phyloP scores from a whole-genome alignment of 2,113 vertebrate genomes.

The Rhegmatorhina hoffmannsi region DNA sequence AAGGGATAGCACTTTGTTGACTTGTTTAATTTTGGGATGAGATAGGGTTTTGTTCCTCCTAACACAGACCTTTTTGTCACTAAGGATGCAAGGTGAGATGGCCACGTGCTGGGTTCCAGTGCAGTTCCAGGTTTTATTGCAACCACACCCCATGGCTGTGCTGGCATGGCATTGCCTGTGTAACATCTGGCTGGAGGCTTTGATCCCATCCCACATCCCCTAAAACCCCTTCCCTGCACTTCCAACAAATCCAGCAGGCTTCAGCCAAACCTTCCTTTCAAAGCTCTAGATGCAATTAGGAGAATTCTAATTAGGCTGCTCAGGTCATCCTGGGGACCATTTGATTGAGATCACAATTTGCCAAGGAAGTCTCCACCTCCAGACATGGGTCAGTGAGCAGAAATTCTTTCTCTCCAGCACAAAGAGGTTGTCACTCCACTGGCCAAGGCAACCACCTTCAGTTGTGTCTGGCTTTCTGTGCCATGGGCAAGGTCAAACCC shows the following conservation, averaged over 20 bases:
- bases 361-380: background rate
- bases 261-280: background rate
- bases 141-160: background rate
- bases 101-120: background rate
- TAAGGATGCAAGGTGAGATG: background rate
- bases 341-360: background rate
- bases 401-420: background rate
- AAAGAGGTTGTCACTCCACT: background rate
- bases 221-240: background rate
- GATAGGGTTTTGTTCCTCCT: background rate
- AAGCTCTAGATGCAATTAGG: background rate
- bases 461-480: background rate
- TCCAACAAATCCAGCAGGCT: background rate
- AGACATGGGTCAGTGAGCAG: background rate
- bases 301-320: background rate
- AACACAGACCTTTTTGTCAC: background rate
- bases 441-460: background rate
- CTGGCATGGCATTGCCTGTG: background rate
- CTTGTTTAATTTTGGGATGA: background rate
- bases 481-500: rapidly evolving
- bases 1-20: slow-evolving; percentile 1
- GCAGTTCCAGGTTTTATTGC: background rate
- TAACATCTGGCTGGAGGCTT: background rate
- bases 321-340: background rate
- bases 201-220: background rate